A percentile compares a stretch with the other conserved stretches of the same genome.
Evolutionary conservation across 2,797 vertebrate genomes (phyloP).

Genomic region (Gambelia wislizenii): DNA sequence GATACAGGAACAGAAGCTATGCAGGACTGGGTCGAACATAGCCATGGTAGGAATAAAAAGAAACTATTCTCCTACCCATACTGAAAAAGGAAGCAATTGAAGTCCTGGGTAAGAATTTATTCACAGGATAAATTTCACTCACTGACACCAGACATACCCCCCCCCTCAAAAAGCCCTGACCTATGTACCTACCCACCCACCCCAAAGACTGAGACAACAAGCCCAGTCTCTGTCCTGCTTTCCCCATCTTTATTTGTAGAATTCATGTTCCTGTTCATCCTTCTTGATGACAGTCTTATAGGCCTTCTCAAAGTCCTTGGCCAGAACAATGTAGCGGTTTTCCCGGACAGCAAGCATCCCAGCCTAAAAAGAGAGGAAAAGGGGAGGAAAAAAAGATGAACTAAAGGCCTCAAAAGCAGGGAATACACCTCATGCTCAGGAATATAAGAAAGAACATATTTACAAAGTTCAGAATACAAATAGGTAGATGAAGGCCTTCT

Average conservation of each 20-base stretch:
- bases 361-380: constrained; percentile 76
- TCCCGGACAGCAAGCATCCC: constrained; percentile 95
- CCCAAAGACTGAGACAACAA: not conserved
- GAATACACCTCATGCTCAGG: not conserved
- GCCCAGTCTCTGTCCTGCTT: not conserved
- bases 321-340: constrained; percentile 94
- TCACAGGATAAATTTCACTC: not conserved
- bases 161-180: not conserved
- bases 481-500: no score
- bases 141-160: not conserved
- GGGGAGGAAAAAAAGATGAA: not conserved
- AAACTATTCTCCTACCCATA: no score
- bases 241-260: constrained; percentile 85
- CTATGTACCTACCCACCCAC: not conserved
- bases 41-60: not conserved
- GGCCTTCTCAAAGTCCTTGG: constrained; percentile 95
- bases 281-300: constrained; percentile 96
- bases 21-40: not conserved
- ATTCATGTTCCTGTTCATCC: constrained; percentile 96
- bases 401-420: not conserved
- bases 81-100: not conserved
- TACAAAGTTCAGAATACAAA: not conserved
- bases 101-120: constrained; percentile 12
- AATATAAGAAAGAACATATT: not conserved
- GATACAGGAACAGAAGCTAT: not conserved